A percentile compares a stretch with the other conserved stretches of the same genome.
Conservation (phyloP, 30 jellyfish, hydroid and myxozoan genomes). For the Catostylus mosaicus region DNA sequence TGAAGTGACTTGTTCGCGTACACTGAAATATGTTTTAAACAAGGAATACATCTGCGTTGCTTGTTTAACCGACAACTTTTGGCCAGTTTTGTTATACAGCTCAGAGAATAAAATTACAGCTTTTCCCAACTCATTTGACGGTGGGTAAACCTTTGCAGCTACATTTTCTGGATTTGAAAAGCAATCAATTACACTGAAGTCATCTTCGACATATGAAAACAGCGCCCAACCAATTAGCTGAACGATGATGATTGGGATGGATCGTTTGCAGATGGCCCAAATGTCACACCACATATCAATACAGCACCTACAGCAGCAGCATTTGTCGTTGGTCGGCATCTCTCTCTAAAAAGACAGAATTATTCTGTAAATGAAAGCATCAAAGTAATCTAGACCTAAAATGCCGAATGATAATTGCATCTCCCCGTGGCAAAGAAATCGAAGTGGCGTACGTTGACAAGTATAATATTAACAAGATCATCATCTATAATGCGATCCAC, state of each 20-base stretch:
- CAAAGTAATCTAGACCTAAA: too few relatives aligned
- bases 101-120: background rate
- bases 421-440: too few relatives aligned
- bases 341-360: too few relatives aligned
- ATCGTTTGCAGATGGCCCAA: background rate
- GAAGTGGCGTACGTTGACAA: too few relatives aligned
- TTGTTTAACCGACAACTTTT: background rate
- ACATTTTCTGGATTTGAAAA: background rate
- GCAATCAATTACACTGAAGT: conserved; percentile 16
- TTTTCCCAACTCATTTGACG: conserved; percentile 1
- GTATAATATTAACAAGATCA: too few relatives aligned
- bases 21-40: conserved; percentile 7
- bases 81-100: conserved; percentile 23
- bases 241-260: background rate
- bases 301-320: conserved; percentile 2
- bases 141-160: conserved; percentile 3
- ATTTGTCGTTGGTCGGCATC: background rate
- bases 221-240: conserved; percentile 47
- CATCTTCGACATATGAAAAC: conserved; percentile 56
- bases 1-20: conserved; percentile 2
- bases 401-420: too few relatives aligned
- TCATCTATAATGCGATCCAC: too few relatives aligned
- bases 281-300: background rate
- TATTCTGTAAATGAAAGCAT: too few relatives aligned
- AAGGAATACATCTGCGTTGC: conserved; percentile 3